Percentiles rank a stretch among this genome's conserved stretches.
phyloP scores from a whole-genome alignment of 37 sponge, comb jelly and placozoan species.

The Beroe ovata region DNA sequence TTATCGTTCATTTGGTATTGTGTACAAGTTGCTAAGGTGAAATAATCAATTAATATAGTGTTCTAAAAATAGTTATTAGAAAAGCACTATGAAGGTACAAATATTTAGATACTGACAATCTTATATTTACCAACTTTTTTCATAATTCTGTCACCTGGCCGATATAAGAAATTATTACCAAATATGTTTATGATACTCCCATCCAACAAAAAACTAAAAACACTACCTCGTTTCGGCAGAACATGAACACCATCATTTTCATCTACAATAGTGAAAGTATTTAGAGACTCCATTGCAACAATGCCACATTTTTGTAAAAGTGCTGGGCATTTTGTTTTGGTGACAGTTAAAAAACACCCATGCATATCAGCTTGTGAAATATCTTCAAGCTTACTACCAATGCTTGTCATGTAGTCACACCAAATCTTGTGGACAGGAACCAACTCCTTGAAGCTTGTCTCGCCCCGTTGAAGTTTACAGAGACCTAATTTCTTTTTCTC shows the following conservation, averaged over 20 bases:
- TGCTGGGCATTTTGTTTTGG: background rate
- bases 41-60: too few relatives aligned
- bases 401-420: slow-evolving; percentile 7
- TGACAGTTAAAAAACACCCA: slow-evolving; percentile 51
- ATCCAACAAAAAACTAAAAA: slow-evolving; percentile 38
- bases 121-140: slow-evolving; percentile 38
- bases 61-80: too few relatives aligned
- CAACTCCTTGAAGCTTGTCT: slow-evolving; percentile 4
- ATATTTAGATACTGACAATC: background rate
- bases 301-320: slow-evolving; percentile 15
- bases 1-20: too few relatives aligned
- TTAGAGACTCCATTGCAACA: slow-evolving; percentile 54
- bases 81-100: too few relatives aligned
- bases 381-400: slow-evolving; percentile 8
- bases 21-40: too few relatives aligned
- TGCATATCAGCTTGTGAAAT: slow-evolving; percentile 33
- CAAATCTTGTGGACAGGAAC: slow-evolving; percentile 11
- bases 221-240: slow-evolving; percentile 48
- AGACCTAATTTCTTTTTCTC: slow-evolving; percentile 1
- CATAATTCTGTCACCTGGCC: slow-evolving; percentile 64
- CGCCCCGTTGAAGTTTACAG: slow-evolving; percentile 1
- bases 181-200: slow-evolving; percentile 23
- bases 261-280: slow-evolving; percentile 56
- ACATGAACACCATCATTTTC: slow-evolving; percentile 40
- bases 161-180: slow-evolving; percentile 41